Evolutionary conservation across 2,797 vertebrate species (phyloP), one percentile per base, ranked within the genome.

Genomic region (Cichlasoma orientale): DNA sequence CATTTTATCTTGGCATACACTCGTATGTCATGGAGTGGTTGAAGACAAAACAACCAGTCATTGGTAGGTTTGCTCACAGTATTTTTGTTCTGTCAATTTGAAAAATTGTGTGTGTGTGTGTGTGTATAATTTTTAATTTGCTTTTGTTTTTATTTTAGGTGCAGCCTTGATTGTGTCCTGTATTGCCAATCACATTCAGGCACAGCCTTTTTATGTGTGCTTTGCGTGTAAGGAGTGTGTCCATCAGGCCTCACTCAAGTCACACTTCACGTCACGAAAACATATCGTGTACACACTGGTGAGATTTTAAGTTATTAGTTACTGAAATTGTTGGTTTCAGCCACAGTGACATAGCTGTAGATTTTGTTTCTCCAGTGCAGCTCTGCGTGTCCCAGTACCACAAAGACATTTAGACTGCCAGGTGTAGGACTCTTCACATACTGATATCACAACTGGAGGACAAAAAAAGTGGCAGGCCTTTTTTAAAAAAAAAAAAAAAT

Each of bases 241-340:
- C 52, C 0, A 2, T 0, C 47, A 80, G 4, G 8, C 21, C 0
- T 0, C 0, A 3, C 1, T 89, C 1, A 14, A 0, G 1, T 1
- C 41, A 12, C 94, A 94, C 74, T 59, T 94, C 2, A 4, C 27
- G 12, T 90, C 90, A 5, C 6, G 1, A 7, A 82, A 83, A 29
- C 94, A 94, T 74, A 29, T 91, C 36, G 68, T 92, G 41, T 18
- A 23, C 2, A 76, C 88, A 0, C 56, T 92, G 92, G 94, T 95
- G 44, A 92, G 90, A 1, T 47, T 61, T 27, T 29, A 9, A 58
- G 11, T 31, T 14, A 3, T 50, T 18, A 3, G 5, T 47, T 47
- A 18, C 44, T 47, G 5, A 47, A 16, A 47, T 16, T 14, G 13
- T 47, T 47, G 5, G 44, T 5, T 2, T 47, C 44, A 44, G 41